phyloP scores from a whole-genome alignment of 2,797 vertebrate genomes.

The Trichosurus vulpecula region DNA sequence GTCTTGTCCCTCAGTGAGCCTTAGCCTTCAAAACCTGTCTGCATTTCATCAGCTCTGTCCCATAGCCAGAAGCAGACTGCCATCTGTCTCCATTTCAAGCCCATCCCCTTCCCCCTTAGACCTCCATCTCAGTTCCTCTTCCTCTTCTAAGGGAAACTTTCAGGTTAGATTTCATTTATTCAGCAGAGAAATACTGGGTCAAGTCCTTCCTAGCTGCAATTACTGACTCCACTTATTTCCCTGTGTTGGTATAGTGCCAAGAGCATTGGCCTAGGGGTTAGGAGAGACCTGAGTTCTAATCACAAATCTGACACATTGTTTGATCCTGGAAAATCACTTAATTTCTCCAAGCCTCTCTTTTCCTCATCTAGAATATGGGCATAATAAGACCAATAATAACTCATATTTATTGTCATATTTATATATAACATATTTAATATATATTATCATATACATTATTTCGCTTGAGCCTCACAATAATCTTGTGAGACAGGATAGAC shows the following conservation, averaged over 20 bases:
- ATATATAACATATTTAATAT: neutral
- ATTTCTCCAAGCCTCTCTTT: neutral
- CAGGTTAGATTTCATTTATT: neutral
- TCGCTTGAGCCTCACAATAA: neutral
- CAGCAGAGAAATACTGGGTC: neutral
- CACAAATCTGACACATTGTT: neutral
- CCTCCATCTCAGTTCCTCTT: neutral
- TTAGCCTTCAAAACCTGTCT: neutral
- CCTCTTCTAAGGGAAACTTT: neutral
- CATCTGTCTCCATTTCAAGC: neutral
- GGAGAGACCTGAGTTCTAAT: neutral
- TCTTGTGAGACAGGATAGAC: neutral
- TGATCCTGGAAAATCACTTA: neutral
- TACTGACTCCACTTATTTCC: neutral
- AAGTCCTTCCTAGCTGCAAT: neutral
- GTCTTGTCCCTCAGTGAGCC: conserved; percentile 8
- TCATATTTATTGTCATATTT: neutral
- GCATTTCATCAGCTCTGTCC: neutral
- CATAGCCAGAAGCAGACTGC: neutral
- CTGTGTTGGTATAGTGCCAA: neutral
- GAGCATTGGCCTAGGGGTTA: neutral
- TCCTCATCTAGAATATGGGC: neutral
- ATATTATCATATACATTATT: neutral
- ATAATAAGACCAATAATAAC: neutral
- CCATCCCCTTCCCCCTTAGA: neutral